A percentile compares a stretch with the other conserved stretches of the same genome.
Conservation (phyloP, 2,113 vertebrate species). For the Indicator indicator region DNA sequence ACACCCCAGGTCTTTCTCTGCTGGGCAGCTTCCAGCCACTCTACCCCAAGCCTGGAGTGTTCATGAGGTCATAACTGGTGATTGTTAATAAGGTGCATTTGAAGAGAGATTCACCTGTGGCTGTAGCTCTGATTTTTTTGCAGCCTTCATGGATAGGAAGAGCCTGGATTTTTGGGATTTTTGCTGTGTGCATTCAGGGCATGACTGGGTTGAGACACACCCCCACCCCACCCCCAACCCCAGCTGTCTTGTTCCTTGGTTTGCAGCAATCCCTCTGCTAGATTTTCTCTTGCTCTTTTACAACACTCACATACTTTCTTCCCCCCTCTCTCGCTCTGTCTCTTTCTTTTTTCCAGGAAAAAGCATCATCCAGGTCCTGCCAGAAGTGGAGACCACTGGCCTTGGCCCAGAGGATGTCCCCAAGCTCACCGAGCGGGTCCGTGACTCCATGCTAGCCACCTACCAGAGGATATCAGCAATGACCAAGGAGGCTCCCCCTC, state of each 20-base stretch:
- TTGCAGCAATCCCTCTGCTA: not conserved
- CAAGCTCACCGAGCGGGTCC: not conserved
- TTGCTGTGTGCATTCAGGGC: not conserved
- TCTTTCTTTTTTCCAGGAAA: not conserved
- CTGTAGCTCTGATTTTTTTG: not conserved
- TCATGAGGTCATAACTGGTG: too few species aligned
- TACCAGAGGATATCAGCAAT: not conserved
- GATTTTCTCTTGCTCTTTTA: not conserved
- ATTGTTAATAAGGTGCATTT: too few species aligned
- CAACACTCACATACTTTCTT: not conserved
- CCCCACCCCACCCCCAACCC: too few species aligned
- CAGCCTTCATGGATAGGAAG: not conserved
- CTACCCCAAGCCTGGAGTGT: too few species aligned
- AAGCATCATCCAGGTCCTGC: constrained; percentile 31
- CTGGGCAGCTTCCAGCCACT: too few species aligned
- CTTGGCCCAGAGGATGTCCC: not conserved
- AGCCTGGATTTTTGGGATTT: not conserved
- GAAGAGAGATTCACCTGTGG: too few species aligned
- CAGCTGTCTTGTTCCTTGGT: not conserved
- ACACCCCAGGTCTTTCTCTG: too few species aligned
- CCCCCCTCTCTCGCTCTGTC: not conserved
- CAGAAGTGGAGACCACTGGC: not conserved
- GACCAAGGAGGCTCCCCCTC: not conserved
- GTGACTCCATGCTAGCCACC: not conserved
- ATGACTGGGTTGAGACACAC: not conserved